A percentile compares a stretch with the other conserved stretches of the same genome.
Conservation (phyloP, 2,113 vertebrate genomes). For the Callopanchax toddi region DNA sequence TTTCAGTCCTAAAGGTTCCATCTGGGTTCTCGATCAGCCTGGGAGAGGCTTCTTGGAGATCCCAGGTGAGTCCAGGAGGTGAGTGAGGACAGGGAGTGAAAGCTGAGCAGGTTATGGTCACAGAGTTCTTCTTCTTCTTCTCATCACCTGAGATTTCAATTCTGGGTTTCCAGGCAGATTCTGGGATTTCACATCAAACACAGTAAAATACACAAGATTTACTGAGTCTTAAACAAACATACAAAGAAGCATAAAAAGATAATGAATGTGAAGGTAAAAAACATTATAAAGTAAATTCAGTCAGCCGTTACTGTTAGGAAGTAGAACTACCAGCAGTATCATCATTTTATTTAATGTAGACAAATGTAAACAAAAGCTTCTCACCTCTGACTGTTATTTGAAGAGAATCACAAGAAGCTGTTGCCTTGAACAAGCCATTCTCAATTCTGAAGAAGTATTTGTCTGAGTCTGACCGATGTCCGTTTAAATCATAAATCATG, state of each 20-base stretch:
- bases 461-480: neutral
- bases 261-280: too few relatives aligned
- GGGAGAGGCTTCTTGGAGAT: conserved; percentile 11
- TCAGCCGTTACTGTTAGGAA: too few relatives aligned
- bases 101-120: conserved; percentile 23
- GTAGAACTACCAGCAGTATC: neutral
- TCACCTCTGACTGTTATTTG: conserved; percentile 43
- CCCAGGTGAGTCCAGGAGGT: conserved; percentile 19
- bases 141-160: conserved; percentile 5
- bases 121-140: conserved; percentile 8
- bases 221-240: neutral
- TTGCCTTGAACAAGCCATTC: fast-evolving
- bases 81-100: conserved; percentile 21
- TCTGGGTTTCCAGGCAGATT: conserved; percentile 13
- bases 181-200: neutral
- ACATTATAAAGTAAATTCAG: neutral
- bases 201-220: neutral
- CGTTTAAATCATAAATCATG: conserved; percentile 27
- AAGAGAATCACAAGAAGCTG: neutral
- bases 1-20: conserved; percentile 18
- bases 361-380: neutral
- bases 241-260: neutral
- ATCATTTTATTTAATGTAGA: neutral
- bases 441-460: conserved; percentile 54
- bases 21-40: conserved; percentile 6